phyloP scores from a whole-genome alignment of 2,888 invertebrate genomes.

The Heliconius ethilla region DNA sequence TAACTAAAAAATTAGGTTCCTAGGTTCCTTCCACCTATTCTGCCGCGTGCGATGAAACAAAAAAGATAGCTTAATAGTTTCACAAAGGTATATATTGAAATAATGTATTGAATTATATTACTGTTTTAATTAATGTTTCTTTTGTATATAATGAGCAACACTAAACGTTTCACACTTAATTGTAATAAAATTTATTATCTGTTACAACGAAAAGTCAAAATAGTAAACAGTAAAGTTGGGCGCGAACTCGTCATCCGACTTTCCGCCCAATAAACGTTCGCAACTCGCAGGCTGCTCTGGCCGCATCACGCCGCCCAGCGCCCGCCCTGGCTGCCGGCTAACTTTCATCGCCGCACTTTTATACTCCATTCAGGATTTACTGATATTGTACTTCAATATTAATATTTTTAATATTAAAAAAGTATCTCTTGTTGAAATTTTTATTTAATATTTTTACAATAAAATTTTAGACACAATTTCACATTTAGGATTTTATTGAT shows the following conservation, averaged over 20 bases:
- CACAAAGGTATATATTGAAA: no score
- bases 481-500: background rate
- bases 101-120: background rate
- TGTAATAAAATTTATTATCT: constrained; percentile 23
- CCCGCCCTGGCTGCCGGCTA: constrained; percentile 15
- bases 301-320: constrained; percentile 14
- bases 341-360: constrained; percentile 29
- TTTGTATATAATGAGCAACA: background rate
- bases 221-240: constrained; percentile 32
- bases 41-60: no score
- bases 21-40: no score
- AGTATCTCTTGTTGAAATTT: background rate
- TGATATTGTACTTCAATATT: constrained; percentile 12
- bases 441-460: background rate
- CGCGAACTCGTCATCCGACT: constrained; percentile 27
- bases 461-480: background rate
- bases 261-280: constrained; percentile 34
- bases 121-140: background rate
- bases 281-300: constrained; percentile 27
- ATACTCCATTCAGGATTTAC: constrained; percentile 10
- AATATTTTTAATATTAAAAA: background rate
- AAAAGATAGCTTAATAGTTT: no score
- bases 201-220: constrained; percentile 24
- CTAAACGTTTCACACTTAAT: background rate
- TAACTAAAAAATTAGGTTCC: no score